These are phyloP conservation scores for Gastrophryne carolinensis DNA, from an alignment of 2,797 vertebrate genomes.

Conservation along the genomic window DNA sequence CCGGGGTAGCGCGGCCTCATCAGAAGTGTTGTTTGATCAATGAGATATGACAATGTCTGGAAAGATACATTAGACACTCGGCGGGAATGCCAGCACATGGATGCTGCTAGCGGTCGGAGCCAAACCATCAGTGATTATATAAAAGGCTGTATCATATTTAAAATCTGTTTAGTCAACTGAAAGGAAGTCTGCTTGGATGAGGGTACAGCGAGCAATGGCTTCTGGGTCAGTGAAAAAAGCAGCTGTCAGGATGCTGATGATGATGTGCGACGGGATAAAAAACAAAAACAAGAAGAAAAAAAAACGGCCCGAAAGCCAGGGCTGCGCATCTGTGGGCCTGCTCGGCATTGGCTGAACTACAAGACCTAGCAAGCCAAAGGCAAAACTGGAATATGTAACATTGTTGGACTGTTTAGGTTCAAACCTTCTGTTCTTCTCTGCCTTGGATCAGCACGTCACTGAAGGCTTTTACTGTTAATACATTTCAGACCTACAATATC, in stretches of 20 bases:
- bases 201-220: constrained; percentile 3
- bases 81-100: constrained; percentile 17
- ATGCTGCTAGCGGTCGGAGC: constrained; percentile 27
- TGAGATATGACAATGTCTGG: constrained; percentile 10
- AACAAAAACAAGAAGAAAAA: too few relatives aligned
- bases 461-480: too few relatives aligned
- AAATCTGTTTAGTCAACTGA: constrained; percentile 37
- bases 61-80: constrained; percentile 35
- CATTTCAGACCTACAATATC: too few relatives aligned
- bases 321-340: too few relatives aligned
- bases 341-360: neutral
- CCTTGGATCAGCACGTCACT: too few relatives aligned
- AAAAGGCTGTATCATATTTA: constrained; percentile 40
- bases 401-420: too few relatives aligned
- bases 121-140: constrained; percentile 22
- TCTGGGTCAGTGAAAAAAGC: constrained; percentile 33
- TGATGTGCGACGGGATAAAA: neutral
- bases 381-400: too few relatives aligned
- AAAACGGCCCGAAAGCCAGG: too few relatives aligned
- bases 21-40: constrained; percentile 32
- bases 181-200: constrained; percentile 27
- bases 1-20: constrained; percentile 19
- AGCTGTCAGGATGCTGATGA: constrained; percentile 34
- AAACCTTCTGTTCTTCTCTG: too few relatives aligned
- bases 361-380: neutral